These are phyloP conservation scores for Dinothrombium tinctorium DNA, from an alignment of 1,140 invertebrate genomes.

Conservation along the genomic window DNA sequence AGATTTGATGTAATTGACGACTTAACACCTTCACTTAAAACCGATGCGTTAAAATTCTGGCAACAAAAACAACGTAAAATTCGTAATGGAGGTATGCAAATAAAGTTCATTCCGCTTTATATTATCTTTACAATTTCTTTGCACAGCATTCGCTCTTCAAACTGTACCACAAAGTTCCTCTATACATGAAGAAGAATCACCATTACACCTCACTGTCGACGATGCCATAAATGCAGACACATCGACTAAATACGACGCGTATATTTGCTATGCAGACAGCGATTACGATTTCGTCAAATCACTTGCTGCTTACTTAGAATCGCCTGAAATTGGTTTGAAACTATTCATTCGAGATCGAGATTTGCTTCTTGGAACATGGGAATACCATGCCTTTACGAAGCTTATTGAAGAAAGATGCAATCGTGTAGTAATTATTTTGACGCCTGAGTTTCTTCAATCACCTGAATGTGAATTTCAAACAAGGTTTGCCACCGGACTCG, in stretches of 20 bases:
- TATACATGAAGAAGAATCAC: background rate
- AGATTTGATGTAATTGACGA: slow-evolving; percentile 21
- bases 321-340: slow-evolving; percentile 16
- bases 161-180: background rate
- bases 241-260: slow-evolving; percentile 20
- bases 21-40: slow-evolving; percentile 10
- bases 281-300: slow-evolving; percentile 20
- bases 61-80: background rate
- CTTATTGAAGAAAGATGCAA: slow-evolving; percentile 22
- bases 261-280: slow-evolving; percentile 21
- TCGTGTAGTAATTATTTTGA: slow-evolving; percentile 21
- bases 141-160: background rate
- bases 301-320: slow-evolving; percentile 20
- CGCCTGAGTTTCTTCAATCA: slow-evolving; percentile 19
- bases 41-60: background rate
- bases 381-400: slow-evolving; percentile 19
- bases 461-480: slow-evolving; percentile 22
- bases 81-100: background rate
- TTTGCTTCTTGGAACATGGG: slow-evolving; percentile 19
- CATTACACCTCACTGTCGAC: background rate
- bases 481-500: slow-evolving; percentile 19
- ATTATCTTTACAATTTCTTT: background rate
- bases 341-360: slow-evolving; percentile 21
- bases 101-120: background rate
- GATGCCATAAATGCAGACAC: background rate